These are phyloP conservation scores for Anthoscopus minutus DNA, from an alignment of 2,113 vertebrate genomes.

Conservation along the genomic window DNA sequence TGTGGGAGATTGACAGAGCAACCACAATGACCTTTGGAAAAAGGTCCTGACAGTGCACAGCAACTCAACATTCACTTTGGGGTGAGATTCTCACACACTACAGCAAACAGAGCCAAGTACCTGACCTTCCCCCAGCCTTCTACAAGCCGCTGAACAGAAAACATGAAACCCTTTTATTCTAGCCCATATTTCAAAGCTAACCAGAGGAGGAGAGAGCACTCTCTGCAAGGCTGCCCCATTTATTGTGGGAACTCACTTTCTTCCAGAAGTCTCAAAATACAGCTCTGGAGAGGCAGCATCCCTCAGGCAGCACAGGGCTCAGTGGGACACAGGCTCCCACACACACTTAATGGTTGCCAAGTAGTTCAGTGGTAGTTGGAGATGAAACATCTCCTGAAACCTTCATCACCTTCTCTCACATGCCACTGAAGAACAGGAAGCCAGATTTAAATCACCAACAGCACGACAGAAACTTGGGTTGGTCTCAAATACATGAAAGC, in stretches of 20 bases:
- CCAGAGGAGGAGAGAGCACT: not conserved
- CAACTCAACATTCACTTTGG: not conserved
- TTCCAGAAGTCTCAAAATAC: not conserved
- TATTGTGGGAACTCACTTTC: not conserved
- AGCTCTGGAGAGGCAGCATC: not conserved
- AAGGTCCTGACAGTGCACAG: not conserved
- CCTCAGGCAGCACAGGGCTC: not conserved
- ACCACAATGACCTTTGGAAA: not conserved
- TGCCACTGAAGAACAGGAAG: not conserved
- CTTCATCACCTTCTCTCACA: not conserved
- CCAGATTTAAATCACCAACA: not conserved
- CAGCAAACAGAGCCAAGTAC: not conserved
- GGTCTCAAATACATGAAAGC: not conserved
- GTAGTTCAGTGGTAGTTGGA: not conserved
- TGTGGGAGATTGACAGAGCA: not conserved
- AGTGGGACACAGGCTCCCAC: fast-evolving
- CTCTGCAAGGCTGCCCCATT: not conserved
- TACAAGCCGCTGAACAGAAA: not conserved
- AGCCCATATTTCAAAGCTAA: not conserved
- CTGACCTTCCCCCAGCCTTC: not conserved
- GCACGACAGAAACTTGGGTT: not conserved
- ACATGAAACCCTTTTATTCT: not conserved
- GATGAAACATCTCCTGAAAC: not conserved
- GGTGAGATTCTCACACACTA: not conserved
- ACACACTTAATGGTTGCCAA: not conserved